Conservation (phyloP, 1,140 invertebrate genomes). For the Plutomurus gul region DNA sequence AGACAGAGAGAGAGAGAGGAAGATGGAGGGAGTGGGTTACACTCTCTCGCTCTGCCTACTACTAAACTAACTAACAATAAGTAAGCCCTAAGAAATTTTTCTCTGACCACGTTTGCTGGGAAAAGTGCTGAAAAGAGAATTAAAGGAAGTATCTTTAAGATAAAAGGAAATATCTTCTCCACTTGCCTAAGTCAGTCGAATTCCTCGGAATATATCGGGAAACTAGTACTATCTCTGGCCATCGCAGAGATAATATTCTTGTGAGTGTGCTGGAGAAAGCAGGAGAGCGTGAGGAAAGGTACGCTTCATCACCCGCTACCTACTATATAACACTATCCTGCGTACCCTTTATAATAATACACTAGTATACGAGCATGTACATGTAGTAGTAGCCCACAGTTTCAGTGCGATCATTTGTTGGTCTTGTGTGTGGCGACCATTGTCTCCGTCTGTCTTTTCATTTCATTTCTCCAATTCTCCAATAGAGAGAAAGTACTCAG, state of each 20-base stretch:
- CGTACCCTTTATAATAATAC: no score
- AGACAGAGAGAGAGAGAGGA: background rate
- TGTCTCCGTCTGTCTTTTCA: no score
- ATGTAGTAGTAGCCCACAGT: no score
- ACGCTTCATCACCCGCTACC: constrained; percentile 25
- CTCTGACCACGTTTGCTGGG: background rate
- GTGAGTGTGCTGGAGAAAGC: background rate
- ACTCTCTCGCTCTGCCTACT: background rate
- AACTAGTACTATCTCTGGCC: no score
- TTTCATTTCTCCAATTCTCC: no score
- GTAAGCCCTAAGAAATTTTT: background rate
- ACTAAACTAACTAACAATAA: constrained; percentile 6
- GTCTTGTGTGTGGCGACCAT: no score
- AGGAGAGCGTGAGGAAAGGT: constrained; percentile 18
- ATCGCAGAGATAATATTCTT: constrained; percentile 26
- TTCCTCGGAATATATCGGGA: no score
- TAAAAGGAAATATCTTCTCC: background rate
- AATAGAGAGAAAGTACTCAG: no score
- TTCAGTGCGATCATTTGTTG: no score
- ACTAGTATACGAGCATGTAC: no score
- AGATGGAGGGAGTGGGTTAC: background rate
- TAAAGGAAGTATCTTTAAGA: background rate
- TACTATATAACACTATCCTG: background rate
- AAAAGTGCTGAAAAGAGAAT: constrained; percentile 7
- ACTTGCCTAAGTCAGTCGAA: no score